Base-by-base conservation (phyloP, 2,113 vertebrate genomes). In the Crotalus helleri region DNA sequence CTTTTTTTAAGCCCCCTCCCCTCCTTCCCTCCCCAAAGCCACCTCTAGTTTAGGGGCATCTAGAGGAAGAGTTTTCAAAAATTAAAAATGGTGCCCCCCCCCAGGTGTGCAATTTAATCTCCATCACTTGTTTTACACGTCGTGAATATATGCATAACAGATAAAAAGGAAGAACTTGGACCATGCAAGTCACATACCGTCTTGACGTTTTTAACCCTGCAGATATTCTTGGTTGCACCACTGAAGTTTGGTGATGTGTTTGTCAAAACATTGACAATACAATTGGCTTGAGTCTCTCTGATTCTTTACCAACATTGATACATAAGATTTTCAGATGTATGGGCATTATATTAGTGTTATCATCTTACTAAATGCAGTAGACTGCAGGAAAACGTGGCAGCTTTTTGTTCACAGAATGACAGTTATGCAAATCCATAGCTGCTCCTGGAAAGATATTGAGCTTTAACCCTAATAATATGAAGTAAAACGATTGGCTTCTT, bases 231-330 rank as follows among this genome's bases (percentile, higher is more conserved):
- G 5, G 55, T 74, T 81, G 17, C 3, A 6, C n/a, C 6, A 81
- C 33, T 19, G 74, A 81, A 39, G 7, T 17, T 81, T 39, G 74
- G 33, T 81, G 17, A 81, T 0, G 1, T 44, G 17, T 44, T 81
- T 81, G 33, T 81, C 74, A 39, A 81, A 44, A 39, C 33, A 81
- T 9, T 44, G 74, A 39, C 33, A 39, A 81, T 33, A 39, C 69
- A 3, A 21, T 81, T 9, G 17, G 74, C 74, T 90, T 13, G 12
- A 13, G 17, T 90, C 29, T 91, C 95, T 53, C 33, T 57, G 94
- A 87, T 29, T 95, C 93, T 95, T 96, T 96, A 92, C 91, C 95
- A 95, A 94, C 95, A 55, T 21, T 86, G 93, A 94, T 92, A 95
- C 89, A 94, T 93, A 95, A 90, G 95, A 81, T 74, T 87, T 96